These are phyloP conservation scores for Heterotilapia buettikoferi DNA, from an alignment of 2,113 vertebrate genomes.

Conservation along the genomic window DNA sequence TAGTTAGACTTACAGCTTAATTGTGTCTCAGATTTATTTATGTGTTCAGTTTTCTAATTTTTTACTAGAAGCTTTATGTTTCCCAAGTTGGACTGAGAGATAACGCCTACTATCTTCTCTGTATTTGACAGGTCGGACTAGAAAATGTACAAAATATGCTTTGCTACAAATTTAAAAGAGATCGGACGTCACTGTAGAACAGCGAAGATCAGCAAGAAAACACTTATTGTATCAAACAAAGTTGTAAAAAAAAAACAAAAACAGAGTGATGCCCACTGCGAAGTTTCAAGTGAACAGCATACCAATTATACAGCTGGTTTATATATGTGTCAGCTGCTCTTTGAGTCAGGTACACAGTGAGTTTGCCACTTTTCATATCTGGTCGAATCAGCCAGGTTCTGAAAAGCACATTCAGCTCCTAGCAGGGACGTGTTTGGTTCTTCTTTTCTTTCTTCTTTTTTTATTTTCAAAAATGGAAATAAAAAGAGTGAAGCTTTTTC, in stretches of 20 bases:
- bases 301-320: background rate
- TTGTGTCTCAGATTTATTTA: background rate
- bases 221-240: slow-evolving; percentile 24
- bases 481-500: background rate
- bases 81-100: background rate
- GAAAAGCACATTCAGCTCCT: background rate
- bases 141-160: background rate
- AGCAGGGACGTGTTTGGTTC: background rate
- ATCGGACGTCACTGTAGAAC: background rate
- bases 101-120: background rate
- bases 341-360: background rate
- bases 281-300: background rate
- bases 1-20: background rate
- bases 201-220: background rate
- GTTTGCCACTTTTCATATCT: slow-evolving; percentile 3
- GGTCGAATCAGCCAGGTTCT: background rate
- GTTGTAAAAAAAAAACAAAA: background rate
- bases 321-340: background rate
- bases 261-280: background rate
- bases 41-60: accelerated
- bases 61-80: background rate
- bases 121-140: background rate
- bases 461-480: background rate
- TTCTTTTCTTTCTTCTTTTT: background rate
- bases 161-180: background rate